Evolutionary conservation across 2,113 vertebrate species (phyloP).

Genomic region (Strix aluco): DNA sequence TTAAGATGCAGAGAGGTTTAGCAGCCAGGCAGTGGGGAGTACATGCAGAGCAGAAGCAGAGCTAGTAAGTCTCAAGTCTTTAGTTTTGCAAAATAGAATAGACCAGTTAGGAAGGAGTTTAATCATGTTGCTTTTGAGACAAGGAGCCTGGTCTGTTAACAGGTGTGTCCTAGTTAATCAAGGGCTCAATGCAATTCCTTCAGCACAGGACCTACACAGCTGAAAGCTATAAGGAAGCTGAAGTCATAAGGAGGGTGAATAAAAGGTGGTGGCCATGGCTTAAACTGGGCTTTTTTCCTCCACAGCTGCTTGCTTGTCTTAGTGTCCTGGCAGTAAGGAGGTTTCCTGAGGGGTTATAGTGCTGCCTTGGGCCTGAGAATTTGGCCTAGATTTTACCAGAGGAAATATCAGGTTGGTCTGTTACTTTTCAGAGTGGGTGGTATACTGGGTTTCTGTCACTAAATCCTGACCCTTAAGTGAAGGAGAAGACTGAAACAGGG

Average conservation of each 20-base stretch:
- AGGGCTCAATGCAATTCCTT: fast-evolving
- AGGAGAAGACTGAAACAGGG: not conserved
- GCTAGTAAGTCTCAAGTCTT: not conserved
- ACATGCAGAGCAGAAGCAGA: not conserved
- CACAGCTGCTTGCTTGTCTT: fast-evolving
- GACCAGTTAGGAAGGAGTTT: not conserved
- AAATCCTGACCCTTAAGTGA: not conserved
- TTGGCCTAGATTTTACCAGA: fast-evolving
- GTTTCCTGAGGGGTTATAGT: not conserved
- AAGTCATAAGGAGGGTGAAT: not conserved
- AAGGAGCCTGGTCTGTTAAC: not conserved
- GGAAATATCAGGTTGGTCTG: not conserved
- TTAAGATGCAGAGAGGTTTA: not conserved
- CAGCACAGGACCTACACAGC: not conserved
- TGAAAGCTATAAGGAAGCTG: not conserved
- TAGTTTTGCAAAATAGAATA: not conserved
- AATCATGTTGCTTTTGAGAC: not conserved
- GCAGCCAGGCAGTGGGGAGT: not conserved
- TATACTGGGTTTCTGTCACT: not conserved
- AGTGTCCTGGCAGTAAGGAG: fast-evolving
- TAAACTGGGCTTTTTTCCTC: fast-evolving
- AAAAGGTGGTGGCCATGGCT: fast-evolving
- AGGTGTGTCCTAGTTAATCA: not conserved
- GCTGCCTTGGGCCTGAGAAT: fast-evolving
- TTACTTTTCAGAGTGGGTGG: fast-evolving